phyloP scores from a whole-genome alignment of 2,888 invertebrate species.

The Drosophila pseudotalamancana region DNA sequence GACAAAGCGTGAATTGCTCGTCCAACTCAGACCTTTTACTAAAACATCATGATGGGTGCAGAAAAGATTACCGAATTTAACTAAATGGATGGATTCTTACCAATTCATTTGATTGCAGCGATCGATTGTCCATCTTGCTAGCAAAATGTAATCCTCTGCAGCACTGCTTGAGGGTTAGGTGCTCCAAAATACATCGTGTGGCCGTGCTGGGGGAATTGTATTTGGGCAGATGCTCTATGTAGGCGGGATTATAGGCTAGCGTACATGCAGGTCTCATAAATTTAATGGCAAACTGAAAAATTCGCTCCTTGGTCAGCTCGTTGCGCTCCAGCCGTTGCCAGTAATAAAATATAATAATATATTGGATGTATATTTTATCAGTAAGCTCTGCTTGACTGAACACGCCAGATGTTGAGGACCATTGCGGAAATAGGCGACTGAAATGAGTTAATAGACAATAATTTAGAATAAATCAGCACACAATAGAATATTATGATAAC shows the following conservation, averaged over 20 bases:
- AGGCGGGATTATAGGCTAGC: conserved; percentile 51
- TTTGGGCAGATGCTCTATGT: conserved; percentile 63
- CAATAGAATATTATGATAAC: no score
- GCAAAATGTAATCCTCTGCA: conserved; percentile 56
- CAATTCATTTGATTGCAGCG: conserved; percentile 46
- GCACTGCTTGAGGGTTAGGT: conserved; percentile 49
- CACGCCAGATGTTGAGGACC: conserved; percentile 37
- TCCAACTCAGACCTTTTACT: conserved; percentile 80
- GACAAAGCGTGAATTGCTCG: conserved; percentile 8
- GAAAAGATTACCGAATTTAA: not conserved
- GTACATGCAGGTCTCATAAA: conserved; percentile 73
- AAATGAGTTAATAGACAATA: conserved; percentile 1
- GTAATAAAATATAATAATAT: conserved; percentile 73
- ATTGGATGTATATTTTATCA: conserved; percentile 72
- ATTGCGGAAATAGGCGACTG: conserved; percentile 65
- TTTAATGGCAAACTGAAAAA: conserved; percentile 63
- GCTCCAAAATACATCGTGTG: conserved; percentile 65
- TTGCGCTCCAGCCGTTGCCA: conserved; percentile 68
- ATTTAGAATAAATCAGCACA: not conserved
- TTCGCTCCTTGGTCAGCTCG: conserved; percentile 43
- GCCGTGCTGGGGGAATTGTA: conserved; percentile 51
- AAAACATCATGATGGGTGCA: conserved; percentile 66
- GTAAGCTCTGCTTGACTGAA: conserved; percentile 64
- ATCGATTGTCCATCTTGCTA: conserved; percentile 60
- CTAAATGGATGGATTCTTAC: conserved; percentile 38